These are phyloP conservation scores for Drosophila multiciliata DNA, from an alignment of 2,888 invertebrate genomes.

Conservation along the genomic window DNA sequence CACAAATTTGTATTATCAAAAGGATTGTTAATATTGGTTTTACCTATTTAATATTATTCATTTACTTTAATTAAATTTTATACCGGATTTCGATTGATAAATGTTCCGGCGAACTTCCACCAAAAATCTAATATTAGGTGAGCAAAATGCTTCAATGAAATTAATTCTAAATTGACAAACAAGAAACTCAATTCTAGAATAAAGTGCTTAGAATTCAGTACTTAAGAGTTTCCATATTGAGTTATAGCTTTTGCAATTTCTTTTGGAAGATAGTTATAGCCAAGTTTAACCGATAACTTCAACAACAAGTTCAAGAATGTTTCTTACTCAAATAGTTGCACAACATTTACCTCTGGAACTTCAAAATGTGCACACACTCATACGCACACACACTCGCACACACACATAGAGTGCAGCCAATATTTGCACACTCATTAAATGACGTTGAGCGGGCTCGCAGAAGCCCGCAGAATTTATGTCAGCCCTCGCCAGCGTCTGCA, in stretches of 20 bases:
- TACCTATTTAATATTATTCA: neutral
- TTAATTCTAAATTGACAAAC: neutral
- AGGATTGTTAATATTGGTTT: neutral
- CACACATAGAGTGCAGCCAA: conserved; percentile 24
- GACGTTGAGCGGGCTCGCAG: conserved; percentile 41
- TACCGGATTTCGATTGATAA: neutral
- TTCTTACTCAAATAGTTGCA: conserved; percentile 69
- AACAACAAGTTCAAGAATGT: conserved; percentile 47
- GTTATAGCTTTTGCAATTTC: conserved; percentile 23
- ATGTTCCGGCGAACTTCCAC: neutral
- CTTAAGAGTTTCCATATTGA: conserved; percentile 28
- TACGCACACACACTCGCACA: conserved; percentile 3
- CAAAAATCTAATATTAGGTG: neutral
- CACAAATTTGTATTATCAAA: neutral
- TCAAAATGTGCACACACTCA: conserved; percentile 32
- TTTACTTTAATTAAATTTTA: neutral
- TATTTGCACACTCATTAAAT: conserved; percentile 77
- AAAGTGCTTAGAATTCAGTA: conserved; percentile 8
- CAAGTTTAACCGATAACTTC: conserved; percentile 57
- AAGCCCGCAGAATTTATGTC: conserved; percentile 66
- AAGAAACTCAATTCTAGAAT: conserved; percentile 6
- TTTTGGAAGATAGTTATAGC: conserved; percentile 21
- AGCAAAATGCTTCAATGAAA: neutral
- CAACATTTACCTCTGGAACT: conserved; percentile 52
- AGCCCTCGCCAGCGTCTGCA: conserved; percentile 33